Conservation (phyloP, 1,140 invertebrate genomes). For the Brachionus asplanchnoidis region DNA sequence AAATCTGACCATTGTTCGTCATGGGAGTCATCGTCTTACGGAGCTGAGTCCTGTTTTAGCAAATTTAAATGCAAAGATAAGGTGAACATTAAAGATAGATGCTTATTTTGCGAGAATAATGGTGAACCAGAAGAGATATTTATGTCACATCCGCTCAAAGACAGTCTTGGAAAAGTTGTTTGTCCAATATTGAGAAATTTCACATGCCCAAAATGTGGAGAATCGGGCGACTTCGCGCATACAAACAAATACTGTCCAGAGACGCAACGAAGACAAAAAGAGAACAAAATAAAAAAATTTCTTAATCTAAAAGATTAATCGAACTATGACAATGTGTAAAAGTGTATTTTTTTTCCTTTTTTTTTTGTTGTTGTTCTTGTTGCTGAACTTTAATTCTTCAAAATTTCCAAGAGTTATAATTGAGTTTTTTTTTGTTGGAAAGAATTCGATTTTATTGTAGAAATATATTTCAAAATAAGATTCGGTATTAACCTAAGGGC, state of each 20-base stretch:
- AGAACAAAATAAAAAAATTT: slow-evolving; percentile 32
- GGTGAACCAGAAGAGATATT: slow-evolving; percentile 59
- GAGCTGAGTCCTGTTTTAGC: neutral
- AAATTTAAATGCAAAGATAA: neutral
- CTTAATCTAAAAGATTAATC: slow-evolving; percentile 14
- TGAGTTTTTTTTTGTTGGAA: neutral
- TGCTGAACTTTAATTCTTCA: neutral
- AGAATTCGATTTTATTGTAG: slow-evolving; percentile 27
- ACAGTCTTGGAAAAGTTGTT: slow-evolving; percentile 49
- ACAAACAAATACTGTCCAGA: slow-evolving; percentile 56
- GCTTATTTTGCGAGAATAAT: slow-evolving; percentile 37
- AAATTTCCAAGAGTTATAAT: neutral
- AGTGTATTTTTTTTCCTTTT: neutral
- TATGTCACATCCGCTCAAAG: slow-evolving; percentile 55
- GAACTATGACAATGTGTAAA: neutral
- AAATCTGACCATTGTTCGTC: neutral
- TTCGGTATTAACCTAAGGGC: neutral
- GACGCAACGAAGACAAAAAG: slow-evolving; percentile 26
- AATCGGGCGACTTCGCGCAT: slow-evolving; percentile 60
- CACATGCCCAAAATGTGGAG: slow-evolving; percentile 59
- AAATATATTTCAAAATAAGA: neutral
- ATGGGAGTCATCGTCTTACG: neutral
- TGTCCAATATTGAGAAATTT: slow-evolving; percentile 61
- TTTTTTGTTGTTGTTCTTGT: neutral
- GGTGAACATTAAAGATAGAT: neutral